A percentile compares a stretch with the other conserved stretches of the same genome.
Evolutionary conservation across 2,888 invertebrate species (phyloP).

Genomic region (Leptinotarsa tumamoca): DNA sequence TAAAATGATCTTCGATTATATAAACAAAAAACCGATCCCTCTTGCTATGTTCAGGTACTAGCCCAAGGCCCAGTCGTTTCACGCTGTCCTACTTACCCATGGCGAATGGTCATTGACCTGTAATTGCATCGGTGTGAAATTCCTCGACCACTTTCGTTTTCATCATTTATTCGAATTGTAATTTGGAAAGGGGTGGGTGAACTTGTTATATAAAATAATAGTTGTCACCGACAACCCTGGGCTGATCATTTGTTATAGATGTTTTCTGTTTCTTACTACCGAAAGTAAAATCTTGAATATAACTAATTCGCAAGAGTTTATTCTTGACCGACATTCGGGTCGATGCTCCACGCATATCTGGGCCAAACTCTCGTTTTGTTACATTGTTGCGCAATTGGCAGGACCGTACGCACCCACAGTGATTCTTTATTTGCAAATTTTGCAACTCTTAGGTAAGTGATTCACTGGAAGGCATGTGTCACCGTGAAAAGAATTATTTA

Average conservation of each 20-base stretch:
- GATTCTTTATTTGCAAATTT: slow-evolving; percentile 11
- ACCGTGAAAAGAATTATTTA: background rate
- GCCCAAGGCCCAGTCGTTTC: slow-evolving; percentile 50
- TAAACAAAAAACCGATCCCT: slow-evolving; percentile 25
- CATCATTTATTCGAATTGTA: background rate
- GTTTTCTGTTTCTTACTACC: background rate
- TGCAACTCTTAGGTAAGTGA: slow-evolving; percentile 4
- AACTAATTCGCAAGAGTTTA: slow-evolving; percentile 49
- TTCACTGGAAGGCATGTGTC: slow-evolving; percentile 1
- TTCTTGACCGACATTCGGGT: slow-evolving; percentile 65
- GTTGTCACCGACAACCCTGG: background rate
- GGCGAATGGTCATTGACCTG: slow-evolving; percentile 54
- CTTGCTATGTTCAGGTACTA: slow-evolving; percentile 39
- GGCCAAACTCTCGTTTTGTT: slow-evolving; percentile 59
- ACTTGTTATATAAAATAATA: background rate
- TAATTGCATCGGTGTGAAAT: slow-evolving; percentile 22
- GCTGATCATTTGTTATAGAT: background rate
- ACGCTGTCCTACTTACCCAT: slow-evolving; percentile 54
- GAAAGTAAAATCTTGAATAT: background rate
- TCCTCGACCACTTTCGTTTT: slow-evolving; percentile 32
- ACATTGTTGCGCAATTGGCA: slow-evolving; percentile 48
- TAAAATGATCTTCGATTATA: slow-evolving; percentile 33
- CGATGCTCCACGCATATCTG: slow-evolving; percentile 54
- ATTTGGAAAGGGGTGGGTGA: background rate
- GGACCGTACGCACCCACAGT: slow-evolving; percentile 41